Percentiles rank a stretch among this genome's conserved stretches.
phyloP scores from a whole-genome alignment of 2,888 invertebrate species.

The Argyra leucocephala region DNA sequence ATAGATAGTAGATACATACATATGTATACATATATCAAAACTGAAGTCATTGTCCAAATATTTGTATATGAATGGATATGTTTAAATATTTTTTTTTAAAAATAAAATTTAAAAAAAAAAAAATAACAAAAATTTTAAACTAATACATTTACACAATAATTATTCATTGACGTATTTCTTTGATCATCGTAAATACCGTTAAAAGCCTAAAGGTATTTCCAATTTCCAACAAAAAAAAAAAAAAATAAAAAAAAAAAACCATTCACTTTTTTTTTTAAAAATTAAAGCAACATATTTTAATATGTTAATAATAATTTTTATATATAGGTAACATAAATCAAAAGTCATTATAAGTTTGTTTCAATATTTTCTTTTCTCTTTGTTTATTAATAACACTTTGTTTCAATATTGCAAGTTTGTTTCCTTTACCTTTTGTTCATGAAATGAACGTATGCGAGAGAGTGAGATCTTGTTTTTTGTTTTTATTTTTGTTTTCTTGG shows the following conservation, averaged over 20 bases:
- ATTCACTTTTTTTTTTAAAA: neutral
- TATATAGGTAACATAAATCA: neutral
- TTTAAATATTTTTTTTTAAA: too few species aligned
- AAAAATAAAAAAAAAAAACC: neutral
- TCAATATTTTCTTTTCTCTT: neutral
- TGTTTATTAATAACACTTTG: too few species aligned
- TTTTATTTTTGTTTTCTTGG: too few species aligned
- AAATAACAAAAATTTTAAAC: too few species aligned
- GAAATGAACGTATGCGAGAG: too few species aligned
- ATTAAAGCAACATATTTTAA: neutral
- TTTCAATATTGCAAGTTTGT: too few species aligned
- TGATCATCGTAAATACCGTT: conserved; percentile 3
- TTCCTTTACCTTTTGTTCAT: too few species aligned
- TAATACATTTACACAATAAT: neutral
- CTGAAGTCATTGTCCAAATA: neutral
- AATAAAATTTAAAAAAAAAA: too few species aligned
- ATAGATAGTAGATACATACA: too few species aligned
- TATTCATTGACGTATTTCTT: neutral
- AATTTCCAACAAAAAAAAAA: neutral
- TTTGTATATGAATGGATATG: neutral
- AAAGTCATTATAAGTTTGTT: neutral
- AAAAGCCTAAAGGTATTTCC: neutral
- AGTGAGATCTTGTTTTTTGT: too few species aligned
- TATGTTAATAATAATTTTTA: neutral
- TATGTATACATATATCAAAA: neutral